A percentile compares a stretch with the other conserved stretches of the same genome.
phyloP scores from a whole-genome alignment of 1,140 invertebrate genomes.

The Tetramorium parvispinum region DNA sequence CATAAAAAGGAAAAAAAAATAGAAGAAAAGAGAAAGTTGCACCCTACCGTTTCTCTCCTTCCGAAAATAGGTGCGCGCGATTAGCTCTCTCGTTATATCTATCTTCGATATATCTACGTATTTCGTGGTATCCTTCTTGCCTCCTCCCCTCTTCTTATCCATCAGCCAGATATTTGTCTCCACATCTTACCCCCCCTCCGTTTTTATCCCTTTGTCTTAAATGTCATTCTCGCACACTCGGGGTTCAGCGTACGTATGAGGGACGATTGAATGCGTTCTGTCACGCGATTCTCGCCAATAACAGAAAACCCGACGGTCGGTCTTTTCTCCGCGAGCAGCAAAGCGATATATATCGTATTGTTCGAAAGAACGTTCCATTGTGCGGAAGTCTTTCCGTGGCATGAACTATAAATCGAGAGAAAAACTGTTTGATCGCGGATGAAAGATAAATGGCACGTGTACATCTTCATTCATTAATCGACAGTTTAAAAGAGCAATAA shows the following conservation, averaged over 20 bases:
- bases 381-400: conserved; percentile 33
- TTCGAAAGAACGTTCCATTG: conserved; percentile 41
- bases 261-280: conserved; percentile 21
- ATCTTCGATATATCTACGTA: not conserved
- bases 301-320: conserved; percentile 32
- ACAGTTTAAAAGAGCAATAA: not conserved
- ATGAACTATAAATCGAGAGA: not conserved
- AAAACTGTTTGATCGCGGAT: conserved; percentile 18
- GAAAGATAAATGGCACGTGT: not conserved
- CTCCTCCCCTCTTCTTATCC: not conserved
- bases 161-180: not conserved
- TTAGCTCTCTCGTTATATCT: conserved; percentile 60
- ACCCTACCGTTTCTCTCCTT: not conserved
- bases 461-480: conserved; percentile 26
- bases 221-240: conserved; percentile 8
- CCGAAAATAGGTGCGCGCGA: conserved; percentile 55
- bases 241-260: not conserved
- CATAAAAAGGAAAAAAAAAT: conserved; percentile 61
- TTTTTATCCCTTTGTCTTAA: conserved; percentile 12
- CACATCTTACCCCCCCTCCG: not conserved
- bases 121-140: not conserved
- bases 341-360: conserved; percentile 44
- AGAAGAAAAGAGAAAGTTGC: conserved; percentile 39
- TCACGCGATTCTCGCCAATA: conserved; percentile 48
- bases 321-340: conserved; percentile 15